Evolutionary conservation across 2,888 invertebrate species (phyloP).

Genomic region (Drosophila maculinotata): DNA sequence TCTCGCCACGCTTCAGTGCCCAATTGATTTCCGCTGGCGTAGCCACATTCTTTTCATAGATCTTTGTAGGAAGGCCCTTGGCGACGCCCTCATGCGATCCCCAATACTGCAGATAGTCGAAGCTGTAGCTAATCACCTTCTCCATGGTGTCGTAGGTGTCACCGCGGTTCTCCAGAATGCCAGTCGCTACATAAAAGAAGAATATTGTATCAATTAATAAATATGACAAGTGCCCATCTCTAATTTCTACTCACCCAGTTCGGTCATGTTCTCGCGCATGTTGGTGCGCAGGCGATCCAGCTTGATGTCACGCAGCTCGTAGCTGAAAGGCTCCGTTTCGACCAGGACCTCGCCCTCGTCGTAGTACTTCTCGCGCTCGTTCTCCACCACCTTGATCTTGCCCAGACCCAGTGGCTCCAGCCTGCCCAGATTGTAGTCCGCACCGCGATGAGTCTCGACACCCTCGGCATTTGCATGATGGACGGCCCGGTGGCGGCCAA

Average conservation of each 20-base stretch:
- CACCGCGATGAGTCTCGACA: constrained; percentile 74
- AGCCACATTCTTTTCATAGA: constrained; percentile 78
- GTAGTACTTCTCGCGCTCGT: constrained; percentile 86
- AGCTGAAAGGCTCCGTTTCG: constrained; percentile 92
- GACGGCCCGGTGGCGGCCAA: constrained; percentile 85
- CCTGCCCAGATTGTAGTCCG: constrained; percentile 88
- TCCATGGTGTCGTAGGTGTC: constrained; percentile 88
- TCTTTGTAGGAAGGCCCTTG: constrained; percentile 83
- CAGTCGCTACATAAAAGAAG: constrained; percentile 82
- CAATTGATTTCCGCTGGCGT: constrained; percentile 88
- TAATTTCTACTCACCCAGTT: constrained; percentile 85
- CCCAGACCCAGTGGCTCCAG: constrained; percentile 90
- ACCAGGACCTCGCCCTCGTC: constrained; percentile 91
- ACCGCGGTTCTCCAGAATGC: constrained; percentile 86
- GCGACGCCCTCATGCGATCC: constrained; percentile 89
- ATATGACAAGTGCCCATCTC: too few relatives aligned
- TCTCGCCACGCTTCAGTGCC: constrained; percentile 88
- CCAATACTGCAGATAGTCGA: constrained; percentile 91
- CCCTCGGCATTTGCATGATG: constrained; percentile 45
- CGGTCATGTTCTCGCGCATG: constrained; percentile 86
- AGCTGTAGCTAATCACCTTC: constrained; percentile 90
- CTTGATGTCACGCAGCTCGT: constrained; percentile 90
- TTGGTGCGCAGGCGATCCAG: constrained; percentile 87
- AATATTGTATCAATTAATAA: too few relatives aligned
- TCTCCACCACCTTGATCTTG: constrained; percentile 89